These are phyloP conservation scores for Meloidogyne floridensis DNA, from an alignment of 1,140 invertebrate species.

Conservation along the genomic window DNA sequence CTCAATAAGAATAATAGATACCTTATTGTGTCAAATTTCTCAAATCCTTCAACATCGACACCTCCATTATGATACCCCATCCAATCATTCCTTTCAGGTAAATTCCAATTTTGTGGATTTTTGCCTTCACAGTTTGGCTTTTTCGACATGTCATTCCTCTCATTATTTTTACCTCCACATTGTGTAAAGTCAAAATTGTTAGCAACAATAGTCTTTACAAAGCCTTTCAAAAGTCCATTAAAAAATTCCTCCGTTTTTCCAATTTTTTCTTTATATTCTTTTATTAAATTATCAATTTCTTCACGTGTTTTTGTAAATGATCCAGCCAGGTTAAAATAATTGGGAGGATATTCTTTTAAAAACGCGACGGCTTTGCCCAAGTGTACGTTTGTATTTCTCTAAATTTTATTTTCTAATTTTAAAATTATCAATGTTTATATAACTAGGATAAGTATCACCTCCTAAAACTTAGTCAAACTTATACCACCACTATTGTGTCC, in stretches of 20 bases:
- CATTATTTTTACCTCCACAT: not conserved
- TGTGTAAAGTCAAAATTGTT: not conserved
- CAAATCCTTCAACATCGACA: too few relatives aligned
- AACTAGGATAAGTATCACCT: too few relatives aligned
- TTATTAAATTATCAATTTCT: not conserved
- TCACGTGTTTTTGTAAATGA: not conserved
- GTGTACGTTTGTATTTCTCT: not conserved
- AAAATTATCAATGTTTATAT: too few relatives aligned
- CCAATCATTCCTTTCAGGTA: not conserved
- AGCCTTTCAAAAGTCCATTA: not conserved
- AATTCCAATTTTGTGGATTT: not conserved
- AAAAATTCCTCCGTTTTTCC: not conserved
- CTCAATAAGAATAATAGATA: too few relatives aligned
- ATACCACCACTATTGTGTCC: too few relatives aligned
- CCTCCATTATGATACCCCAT: too few relatives aligned
- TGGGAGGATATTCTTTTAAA: not conserved
- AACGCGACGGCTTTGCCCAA: not conserved
- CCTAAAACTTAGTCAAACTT: too few relatives aligned
- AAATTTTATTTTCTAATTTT: not conserved
- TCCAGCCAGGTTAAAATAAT: not conserved
- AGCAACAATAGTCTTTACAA: not conserved
- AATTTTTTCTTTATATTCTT: not conserved
- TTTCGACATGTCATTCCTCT: not conserved
- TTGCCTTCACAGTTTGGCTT: not conserved
- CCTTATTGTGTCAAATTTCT: too few relatives aligned